phyloP scores from a whole-genome alignment of 2,888 invertebrate genomes.

The Thereva unica region DNA sequence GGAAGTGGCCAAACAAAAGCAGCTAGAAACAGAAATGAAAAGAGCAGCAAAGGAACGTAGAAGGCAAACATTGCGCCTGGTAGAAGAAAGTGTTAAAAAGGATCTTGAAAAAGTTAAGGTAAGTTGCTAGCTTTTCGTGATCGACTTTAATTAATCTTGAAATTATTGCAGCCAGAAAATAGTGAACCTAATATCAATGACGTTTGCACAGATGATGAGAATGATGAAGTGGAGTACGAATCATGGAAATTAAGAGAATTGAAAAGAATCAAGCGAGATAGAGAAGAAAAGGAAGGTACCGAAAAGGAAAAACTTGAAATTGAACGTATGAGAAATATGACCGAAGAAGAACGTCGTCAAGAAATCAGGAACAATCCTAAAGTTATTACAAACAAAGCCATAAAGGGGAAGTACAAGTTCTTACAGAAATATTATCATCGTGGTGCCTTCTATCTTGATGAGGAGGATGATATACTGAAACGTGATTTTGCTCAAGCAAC shows the following conservation, averaged over 20 bases:
- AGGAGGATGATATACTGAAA: conserved; percentile 87
- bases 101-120: conserved; percentile 70
- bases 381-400: conserved; percentile 87
- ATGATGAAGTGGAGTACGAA: conserved; percentile 95
- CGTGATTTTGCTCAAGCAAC: conserved; percentile 95
- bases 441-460: conserved; percentile 97
- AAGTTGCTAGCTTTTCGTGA: neutral
- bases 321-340: conserved; percentile 88
- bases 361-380: conserved; percentile 92
- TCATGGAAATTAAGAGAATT: conserved; percentile 97
- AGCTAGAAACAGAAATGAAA: conserved; percentile 80
- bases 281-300: conserved; percentile 89
- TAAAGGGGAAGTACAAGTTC: conserved; percentile 99
- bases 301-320: conserved; percentile 88
- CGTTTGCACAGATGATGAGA: conserved; percentile 92
- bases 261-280: conserved; percentile 92
- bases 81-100: conserved; percentile 85
- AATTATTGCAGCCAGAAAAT: conserved; percentile 60
- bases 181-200: conserved; percentile 80
- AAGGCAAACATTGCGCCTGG: conserved; percentile 83
- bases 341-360: conserved; percentile 92
- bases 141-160: neutral
- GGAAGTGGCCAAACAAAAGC: conserved; percentile 81
- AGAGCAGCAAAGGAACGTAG: conserved; percentile 87
- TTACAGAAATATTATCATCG: conserved; percentile 99